Base-by-base conservation (phyloP, 2,888 invertebrate genomes). In the Pandemis heparana region DNA sequence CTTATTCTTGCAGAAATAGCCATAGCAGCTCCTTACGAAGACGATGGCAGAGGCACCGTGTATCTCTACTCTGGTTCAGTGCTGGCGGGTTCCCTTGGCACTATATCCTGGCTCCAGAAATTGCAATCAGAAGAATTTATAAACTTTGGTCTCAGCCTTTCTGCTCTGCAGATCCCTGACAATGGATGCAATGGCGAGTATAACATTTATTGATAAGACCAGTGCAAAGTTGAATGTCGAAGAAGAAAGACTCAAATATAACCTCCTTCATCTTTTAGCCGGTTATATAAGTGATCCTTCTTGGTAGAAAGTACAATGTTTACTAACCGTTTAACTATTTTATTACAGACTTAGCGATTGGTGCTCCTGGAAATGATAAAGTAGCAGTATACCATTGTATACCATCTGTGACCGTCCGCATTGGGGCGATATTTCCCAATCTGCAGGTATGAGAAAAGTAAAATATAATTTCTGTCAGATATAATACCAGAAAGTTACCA, bases 21-120 rank as follows among this genome's bases (percentile, higher is more conserved):
- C 18, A 86, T 92, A 75, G 83, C 85, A 10, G 91, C 92, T 0
- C 92, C 92, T 0, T 89, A 87, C 75, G 89, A 89, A 68, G 76
- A 85, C 46, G 77, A 80, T 0, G 87, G 85, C 0, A 76, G 56
- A 1, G 91, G 92, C 0, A 87, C 83, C 0, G 88, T 92, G 10
- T 92, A 91, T 76, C 74, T 92, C 16, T 91, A 87, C 78, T 84
- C 87, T 0, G 89, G 89, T 0, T 78, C 79, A 3, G 78, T 80
- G 1, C 77, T 91, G 9, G 77, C 77, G 6, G 70, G 71, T 6
- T 16, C 65, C 0, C 48, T 75, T 18, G 60, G 64, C 38, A 76
- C 8, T 12, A 23, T 77, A 1, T 70, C 43, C 0, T 79, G 62
- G 53, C 39, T 85, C 41, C 89, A 89, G 75, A 83, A 68, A 39